Evolutionary conservation across 2,797 vertebrate species (phyloP).

Genomic region (Urophycis tenuis): DNA sequence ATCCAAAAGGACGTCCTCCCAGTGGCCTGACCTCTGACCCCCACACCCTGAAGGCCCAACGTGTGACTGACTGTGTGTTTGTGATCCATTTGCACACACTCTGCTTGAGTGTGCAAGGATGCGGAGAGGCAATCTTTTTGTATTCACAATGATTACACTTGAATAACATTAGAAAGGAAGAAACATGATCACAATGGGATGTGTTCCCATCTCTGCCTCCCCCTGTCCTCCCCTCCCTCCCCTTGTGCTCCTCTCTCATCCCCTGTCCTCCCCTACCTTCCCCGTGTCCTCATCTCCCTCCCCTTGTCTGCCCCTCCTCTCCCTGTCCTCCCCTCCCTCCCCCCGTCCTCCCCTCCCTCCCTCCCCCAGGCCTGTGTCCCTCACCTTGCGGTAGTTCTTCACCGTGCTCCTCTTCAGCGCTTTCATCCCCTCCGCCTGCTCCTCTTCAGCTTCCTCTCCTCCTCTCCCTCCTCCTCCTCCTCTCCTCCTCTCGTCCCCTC

Average conservation of each 20-base stretch:
- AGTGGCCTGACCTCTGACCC: constrained; percentile 15
- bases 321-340: too few species aligned
- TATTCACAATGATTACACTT: background rate
- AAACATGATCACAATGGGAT: background rate
- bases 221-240: background rate
- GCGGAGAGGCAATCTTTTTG: too few species aligned
- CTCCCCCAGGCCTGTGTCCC: constrained; percentile 13
- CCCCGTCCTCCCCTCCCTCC: background rate
- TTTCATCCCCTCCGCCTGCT: constrained; percentile 63
- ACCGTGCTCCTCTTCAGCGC: constrained; percentile 60
- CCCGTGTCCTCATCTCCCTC: constrained; percentile 39
- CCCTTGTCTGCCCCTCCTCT: constrained; percentile 55
- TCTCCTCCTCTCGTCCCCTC: constrained; percentile 56
- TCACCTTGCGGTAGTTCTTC: constrained; percentile 71
- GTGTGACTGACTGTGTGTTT: constrained; percentile 32
- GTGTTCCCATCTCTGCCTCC: background rate
- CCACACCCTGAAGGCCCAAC: constrained; percentile 26
- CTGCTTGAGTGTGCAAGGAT: too few species aligned
- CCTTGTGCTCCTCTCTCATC: too few species aligned
- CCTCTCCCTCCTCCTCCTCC: constrained; percentile 54
- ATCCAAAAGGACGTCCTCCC: too few species aligned
- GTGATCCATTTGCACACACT: constrained; percentile 30
- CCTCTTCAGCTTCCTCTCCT: constrained; percentile 55
- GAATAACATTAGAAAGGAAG: too few species aligned
- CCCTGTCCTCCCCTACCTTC: background rate